Evolutionary conservation across 2,797 vertebrate species (phyloP), one percentile per base, ranked within the genome.

Genomic region (Nothura maculosa): DNA sequence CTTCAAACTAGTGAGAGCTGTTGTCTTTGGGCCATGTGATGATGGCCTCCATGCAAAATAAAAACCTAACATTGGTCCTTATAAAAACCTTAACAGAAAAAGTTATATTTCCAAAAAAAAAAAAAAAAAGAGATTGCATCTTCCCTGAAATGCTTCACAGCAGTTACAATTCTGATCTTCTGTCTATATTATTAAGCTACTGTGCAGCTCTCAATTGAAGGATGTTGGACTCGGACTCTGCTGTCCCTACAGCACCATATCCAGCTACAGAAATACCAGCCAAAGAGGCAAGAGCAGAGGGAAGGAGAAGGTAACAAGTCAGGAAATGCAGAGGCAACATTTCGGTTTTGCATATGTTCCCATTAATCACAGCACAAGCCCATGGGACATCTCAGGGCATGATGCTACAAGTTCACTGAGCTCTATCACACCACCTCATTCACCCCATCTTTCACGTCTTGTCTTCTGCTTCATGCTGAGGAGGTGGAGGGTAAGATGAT

Each of bases 221-320:
- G 10, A 62, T 4, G 13, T 3, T 21, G 6, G 52, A 34, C 20
- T 62, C 10, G 8, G 38, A 74, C 9, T 36, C 25, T 81, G 45
- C 68, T 67, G 15, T 5, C 22, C 66, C 50, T 2, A 16, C 36
- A 34, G 27, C 8, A 4, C 9, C 27, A 38, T 8, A 4, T 40
- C 40, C 76, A 77, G 25, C 1, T 18, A 43, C 55, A 67, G 10
- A 78, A 85, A 63, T 30, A 80, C n/a, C 43, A 73, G 68, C 32
- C 2, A 2, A 22, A 28, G 6, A n/a, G 36, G 9, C 2, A 1
- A 2, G 0, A 2, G 14, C 5, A 7, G 2, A 50, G 48, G 18
- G 12, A 30, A 43, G 30, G 14, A 28, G 83, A 48, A 10, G 3
- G 11, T 4, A 13, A 58, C 7, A 50, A 60, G 57, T 36, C 0